Base-by-base conservation (phyloP, 2,888 invertebrate species). In the Micoletzkya japonica region DNA sequence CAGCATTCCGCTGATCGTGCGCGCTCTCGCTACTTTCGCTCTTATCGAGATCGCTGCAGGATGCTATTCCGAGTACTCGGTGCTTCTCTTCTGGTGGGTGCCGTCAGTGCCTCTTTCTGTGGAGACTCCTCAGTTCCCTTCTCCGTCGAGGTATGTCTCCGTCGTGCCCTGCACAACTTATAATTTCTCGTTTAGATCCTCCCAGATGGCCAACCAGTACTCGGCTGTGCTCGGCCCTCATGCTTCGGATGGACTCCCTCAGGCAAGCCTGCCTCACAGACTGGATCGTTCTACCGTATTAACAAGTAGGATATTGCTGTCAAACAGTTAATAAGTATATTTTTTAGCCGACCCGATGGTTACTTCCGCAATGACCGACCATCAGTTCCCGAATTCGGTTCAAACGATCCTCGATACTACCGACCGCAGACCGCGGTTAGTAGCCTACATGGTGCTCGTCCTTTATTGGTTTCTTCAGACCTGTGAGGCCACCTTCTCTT, bases 191-290 rank as follows among this genome's bases (percentile, higher is more conserved):
- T 73, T 37, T 50, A 80, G 80, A 73, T 74, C 0, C 72, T 79
- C 2, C 58, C 75, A 4, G 73, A 73, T 36, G 78, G 77, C 20
- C 80, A 81, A 67, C 77, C 76, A n/a, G 68, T 76, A 24, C 68
- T 79, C 2, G 79, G 79, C 17, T 84, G 84, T 71, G 84, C 83
- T 1, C 64, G 84, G 37, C 84, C 84, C 2, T 74, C 74, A 1
- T 84, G 84, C 54, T 84, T 84, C 56, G 83, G 83, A 24, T 84
- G 80, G 79, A 58, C 70, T 30, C 56, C 78, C 20, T 70, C 71
- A 10, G 83, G 81, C 2, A 70, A 74, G 10, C 75, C 77, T 36
- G 70, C 76, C 1, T 69, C 74, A 2, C 70, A 71, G 10, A 72
- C 76, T 7, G 79, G 83, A 7, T 75, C 72, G 24, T 84, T 84